These are phyloP conservation scores for Amphiprion clarkii DNA, from an alignment of 2,797 vertebrate species.

Conservation along the genomic window DNA sequence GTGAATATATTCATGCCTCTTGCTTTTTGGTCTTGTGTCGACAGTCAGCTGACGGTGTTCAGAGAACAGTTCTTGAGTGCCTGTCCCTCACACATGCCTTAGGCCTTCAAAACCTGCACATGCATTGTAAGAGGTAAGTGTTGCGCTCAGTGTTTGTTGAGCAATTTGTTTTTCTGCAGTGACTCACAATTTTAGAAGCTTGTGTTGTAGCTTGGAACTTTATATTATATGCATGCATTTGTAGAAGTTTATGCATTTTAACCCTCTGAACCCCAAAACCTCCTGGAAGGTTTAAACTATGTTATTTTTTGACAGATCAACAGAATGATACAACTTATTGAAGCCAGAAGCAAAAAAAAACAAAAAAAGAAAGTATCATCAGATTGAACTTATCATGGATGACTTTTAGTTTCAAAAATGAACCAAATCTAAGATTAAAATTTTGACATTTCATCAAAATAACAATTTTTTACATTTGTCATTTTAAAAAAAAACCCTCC, in stretches of 20 bases:
- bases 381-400: too few species aligned
- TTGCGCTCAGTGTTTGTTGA: not conserved
- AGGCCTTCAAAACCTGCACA: slow-evolving; percentile 89
- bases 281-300: too few species aligned
- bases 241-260: not conserved
- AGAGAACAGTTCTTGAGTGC: slow-evolving; percentile 91
- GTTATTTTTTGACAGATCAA: too few species aligned
- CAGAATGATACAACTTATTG: too few species aligned
- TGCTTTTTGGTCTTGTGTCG: not conserved
- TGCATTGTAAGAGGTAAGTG: slow-evolving; percentile 91
- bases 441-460: too few species aligned
- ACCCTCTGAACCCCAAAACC: too few species aligned
- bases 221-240: not conserved
- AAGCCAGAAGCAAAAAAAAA: too few species aligned
- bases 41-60: slow-evolving; percentile 89
- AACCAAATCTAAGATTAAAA: too few species aligned
- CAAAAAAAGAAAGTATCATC: too few species aligned
- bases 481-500: too few species aligned
- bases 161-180: not conserved
- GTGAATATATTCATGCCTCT: not conserved
- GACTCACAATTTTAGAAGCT: not conserved
- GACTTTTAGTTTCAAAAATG: too few species aligned
- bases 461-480: too few species aligned
- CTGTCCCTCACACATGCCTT: slow-evolving; percentile 91
- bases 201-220: not conserved